Evolutionary conservation across 2,888 invertebrate genomes (phyloP).

Genomic region (Desoria tigrina): DNA sequence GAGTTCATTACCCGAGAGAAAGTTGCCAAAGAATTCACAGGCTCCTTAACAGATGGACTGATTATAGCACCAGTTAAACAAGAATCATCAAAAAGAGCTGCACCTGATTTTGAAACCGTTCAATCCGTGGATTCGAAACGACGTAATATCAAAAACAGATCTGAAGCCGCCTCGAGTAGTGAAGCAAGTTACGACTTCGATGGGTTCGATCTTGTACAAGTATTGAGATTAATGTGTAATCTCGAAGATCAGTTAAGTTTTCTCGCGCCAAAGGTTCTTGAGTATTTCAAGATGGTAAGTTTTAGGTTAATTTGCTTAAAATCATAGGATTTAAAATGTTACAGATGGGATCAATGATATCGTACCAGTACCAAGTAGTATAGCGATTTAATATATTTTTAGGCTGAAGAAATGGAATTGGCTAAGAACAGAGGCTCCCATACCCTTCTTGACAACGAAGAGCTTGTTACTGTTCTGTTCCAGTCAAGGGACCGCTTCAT

Average conservation of each 20-base stretch:
- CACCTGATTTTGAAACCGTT: background rate
- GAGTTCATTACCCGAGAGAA: constrained; percentile 36
- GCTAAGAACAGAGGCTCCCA: constrained; percentile 40
- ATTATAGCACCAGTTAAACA: constrained; percentile 1
- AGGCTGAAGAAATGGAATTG: constrained; percentile 51
- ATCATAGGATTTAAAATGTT: no score
- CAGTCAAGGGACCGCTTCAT: constrained; percentile 48
- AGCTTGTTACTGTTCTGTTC: constrained; percentile 48
- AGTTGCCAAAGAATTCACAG: background rate
- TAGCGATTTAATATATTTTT: background rate
- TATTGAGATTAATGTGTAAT: constrained; percentile 41
- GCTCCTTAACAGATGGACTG: background rate
- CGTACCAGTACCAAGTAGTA: no score
- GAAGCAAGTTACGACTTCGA: constrained; percentile 33
- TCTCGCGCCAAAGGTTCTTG: constrained; percentile 44
- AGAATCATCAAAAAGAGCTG: no score
- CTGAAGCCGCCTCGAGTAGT: constrained; percentile 25
- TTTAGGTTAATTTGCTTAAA: background rate
- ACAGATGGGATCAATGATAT: no score
- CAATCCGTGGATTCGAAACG: background rate
- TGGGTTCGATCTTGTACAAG: constrained; percentile 46
- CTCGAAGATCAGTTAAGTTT: constrained; percentile 50
- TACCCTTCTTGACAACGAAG: constrained; percentile 44
- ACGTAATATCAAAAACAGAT: background rate
- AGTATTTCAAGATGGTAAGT: constrained; percentile 43